These are phyloP conservation scores for Siderastrea radians DNA, from an alignment of 92 coral and sea anemone genomes.

Conservation along the genomic window DNA sequence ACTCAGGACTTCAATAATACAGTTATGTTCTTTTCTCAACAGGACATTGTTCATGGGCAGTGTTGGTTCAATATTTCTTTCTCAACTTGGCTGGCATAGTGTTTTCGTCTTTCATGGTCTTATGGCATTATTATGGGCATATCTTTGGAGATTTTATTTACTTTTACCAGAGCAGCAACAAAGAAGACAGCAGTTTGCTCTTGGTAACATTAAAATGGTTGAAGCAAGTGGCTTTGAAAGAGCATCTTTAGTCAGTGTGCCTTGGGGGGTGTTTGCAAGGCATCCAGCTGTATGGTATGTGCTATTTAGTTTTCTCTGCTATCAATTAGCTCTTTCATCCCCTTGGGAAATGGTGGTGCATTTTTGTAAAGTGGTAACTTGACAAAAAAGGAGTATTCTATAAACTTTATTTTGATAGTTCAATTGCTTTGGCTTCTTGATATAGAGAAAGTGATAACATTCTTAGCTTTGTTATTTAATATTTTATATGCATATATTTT, in stretches of 20 bases:
- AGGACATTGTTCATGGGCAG: conserved; percentile 91
- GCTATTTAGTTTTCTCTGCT: no score
- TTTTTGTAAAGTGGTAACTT: no score
- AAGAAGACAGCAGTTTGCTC: conserved; percentile 59
- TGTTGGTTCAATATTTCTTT: conserved; percentile 89
- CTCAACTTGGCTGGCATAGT: conserved; percentile 89
- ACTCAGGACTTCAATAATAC: no score
- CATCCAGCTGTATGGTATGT: conserved; percentile 96
- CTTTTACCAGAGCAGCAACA: conserved; percentile 47
- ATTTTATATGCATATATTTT: no score
- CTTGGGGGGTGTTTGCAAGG: conserved; percentile 81
- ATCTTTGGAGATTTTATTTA: conserved; percentile 77
- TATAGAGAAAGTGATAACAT: no score
- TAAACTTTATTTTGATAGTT: no score
- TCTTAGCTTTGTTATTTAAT: no score
- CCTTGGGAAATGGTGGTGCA: neutral
- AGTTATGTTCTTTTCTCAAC: neutral
- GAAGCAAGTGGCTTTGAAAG: conserved; percentile 53
- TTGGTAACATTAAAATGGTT: conserved; percentile 73
- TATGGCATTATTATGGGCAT: conserved; percentile 85
- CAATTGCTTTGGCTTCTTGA: no score
- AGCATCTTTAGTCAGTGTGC: conserved; percentile 64
- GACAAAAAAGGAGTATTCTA: no score
- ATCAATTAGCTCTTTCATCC: no score
- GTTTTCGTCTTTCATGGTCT: conserved; percentile 87